phyloP scores from a whole-genome alignment of 2,888 invertebrate species.

The Synanthedon andrenaeformis region DNA sequence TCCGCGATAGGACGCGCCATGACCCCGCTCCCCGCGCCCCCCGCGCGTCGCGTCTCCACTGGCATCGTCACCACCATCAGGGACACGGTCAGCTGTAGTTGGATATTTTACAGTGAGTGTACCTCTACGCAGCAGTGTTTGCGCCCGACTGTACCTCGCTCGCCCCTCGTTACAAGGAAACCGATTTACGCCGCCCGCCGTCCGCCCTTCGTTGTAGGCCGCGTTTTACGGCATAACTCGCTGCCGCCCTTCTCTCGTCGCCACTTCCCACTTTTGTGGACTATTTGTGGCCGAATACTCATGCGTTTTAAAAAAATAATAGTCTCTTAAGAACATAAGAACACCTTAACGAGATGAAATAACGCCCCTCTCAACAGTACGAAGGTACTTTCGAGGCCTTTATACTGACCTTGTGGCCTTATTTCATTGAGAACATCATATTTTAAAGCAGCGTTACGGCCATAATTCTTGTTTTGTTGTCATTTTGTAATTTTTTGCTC shows the following conservation, averaged over 20 bases:
- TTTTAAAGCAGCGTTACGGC: no score
- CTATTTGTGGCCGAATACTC: no score
- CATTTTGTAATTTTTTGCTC: no score
- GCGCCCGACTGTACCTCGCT: conserved; percentile 8
- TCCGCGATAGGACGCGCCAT: conserved; percentile 50
- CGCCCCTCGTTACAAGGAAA: conserved; percentile 5
- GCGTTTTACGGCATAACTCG: conserved; percentile 22
- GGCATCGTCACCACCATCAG: conserved; percentile 73
- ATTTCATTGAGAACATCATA: no score
- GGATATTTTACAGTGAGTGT: conserved; percentile 81
- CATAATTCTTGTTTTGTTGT: no score
- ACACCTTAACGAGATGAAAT: no score
- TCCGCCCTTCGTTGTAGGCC: conserved; percentile 22
- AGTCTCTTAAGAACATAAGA: no score
- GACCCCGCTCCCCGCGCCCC: conserved; percentile 59
- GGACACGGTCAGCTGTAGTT: conserved; percentile 78
- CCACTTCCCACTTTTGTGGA: conserved; percentile 8
- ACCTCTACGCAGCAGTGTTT: conserved; percentile 15
- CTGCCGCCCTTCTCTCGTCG: conserved; percentile 11
- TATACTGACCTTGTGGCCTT: no score
- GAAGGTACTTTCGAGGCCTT: no score
- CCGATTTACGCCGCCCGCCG: conserved; percentile 8
- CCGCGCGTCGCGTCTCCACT: conserved; percentile 24
- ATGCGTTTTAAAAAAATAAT: no score
- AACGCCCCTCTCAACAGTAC: no score